These are phyloP conservation scores for Aporrectodea caliginosa DNA, from an alignment of 1,140 invertebrate species.

Conservation along the genomic window DNA sequence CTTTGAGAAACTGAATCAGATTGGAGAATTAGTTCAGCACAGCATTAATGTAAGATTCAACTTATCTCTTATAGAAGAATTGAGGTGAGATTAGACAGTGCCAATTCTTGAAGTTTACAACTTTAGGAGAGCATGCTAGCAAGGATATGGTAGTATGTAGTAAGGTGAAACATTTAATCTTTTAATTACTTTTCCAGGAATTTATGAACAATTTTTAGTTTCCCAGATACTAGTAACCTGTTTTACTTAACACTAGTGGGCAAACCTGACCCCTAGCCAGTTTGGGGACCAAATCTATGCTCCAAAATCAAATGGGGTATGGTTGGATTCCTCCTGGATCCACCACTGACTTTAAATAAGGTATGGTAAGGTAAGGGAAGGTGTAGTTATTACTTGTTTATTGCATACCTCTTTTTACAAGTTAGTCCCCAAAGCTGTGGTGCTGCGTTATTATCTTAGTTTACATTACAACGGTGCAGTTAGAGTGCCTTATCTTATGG, in stretches of 20 bases:
- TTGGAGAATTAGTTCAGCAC: slow-evolving; percentile 67
- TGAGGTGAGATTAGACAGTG: too few relatives aligned
- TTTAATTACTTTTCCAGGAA: neutral
- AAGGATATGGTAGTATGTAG: neutral
- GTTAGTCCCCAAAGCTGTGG: too few relatives aligned
- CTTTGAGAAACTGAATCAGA: slow-evolving; percentile 66
- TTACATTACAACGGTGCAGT: too few relatives aligned
- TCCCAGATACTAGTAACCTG: neutral
- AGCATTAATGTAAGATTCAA: slow-evolving; percentile 54
- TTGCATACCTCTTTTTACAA: too few relatives aligned
- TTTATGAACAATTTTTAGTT: neutral
- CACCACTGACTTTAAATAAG: too few relatives aligned
- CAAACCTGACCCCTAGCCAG: too few relatives aligned
- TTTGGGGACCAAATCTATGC: too few relatives aligned
- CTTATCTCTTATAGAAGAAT: slow-evolving; percentile 7
- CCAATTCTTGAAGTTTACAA: too few relatives aligned
- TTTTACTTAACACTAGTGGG: too few relatives aligned
- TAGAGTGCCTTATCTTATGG: neutral
- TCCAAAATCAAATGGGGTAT: too few relatives aligned
- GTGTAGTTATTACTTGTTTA: neutral
- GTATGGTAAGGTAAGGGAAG: neutral
- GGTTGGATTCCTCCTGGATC: too few relatives aligned
- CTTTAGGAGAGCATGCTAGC: neutral
- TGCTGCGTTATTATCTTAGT: too few relatives aligned
- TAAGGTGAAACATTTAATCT: neutral